Evolutionary conservation across 2,888 invertebrate genomes (phyloP).

Genomic region (Pterostichus niger): DNA sequence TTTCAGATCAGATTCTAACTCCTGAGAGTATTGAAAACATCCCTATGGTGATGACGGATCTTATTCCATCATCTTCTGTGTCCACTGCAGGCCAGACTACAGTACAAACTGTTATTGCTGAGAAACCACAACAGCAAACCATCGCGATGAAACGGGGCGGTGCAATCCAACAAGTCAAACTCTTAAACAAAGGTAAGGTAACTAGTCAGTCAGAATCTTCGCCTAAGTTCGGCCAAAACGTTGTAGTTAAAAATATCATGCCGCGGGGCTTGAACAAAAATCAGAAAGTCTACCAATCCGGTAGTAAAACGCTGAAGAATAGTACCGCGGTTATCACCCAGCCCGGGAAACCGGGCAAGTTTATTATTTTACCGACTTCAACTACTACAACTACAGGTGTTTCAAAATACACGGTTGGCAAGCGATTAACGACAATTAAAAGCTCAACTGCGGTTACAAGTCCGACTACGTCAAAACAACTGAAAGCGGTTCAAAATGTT

Average conservation of each 20-base stretch:
- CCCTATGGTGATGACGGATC: conserved; percentile 80
- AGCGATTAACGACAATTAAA: conserved; percentile 78
- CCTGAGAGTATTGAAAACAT: conserved; percentile 85
- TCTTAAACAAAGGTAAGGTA: conserved; percentile 70
- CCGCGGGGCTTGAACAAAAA: conserved; percentile 62
- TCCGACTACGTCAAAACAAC: conserved; percentile 76
- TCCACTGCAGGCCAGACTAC: conserved; percentile 61
- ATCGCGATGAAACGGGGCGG: conserved; percentile 42
- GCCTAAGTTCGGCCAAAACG: conserved; percentile 68
- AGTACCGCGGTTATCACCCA: conserved; percentile 71
- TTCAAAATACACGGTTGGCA: conserved; percentile 73
- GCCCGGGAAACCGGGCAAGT: conserved; percentile 72
- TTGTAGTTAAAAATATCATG: conserved; percentile 59
- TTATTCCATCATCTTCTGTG: conserved; percentile 67
- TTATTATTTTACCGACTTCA: conserved; percentile 71
- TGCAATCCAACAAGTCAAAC: conserved; percentile 67
- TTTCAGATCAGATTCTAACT: conserved; percentile 85
- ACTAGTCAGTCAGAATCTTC: conserved; percentile 66
- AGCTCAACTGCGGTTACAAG: conserved; percentile 68
- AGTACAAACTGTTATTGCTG: conserved; percentile 60
- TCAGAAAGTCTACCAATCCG: conserved; percentile 70
- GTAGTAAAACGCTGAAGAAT: conserved; percentile 70
- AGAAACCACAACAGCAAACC: conserved; percentile 69
- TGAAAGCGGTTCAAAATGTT: conserved; percentile 72
- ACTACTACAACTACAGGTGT: conserved; percentile 68